phyloP scores from a whole-genome alignment of 2,113 vertebrate genomes.

The Nymphicus hollandicus region DNA sequence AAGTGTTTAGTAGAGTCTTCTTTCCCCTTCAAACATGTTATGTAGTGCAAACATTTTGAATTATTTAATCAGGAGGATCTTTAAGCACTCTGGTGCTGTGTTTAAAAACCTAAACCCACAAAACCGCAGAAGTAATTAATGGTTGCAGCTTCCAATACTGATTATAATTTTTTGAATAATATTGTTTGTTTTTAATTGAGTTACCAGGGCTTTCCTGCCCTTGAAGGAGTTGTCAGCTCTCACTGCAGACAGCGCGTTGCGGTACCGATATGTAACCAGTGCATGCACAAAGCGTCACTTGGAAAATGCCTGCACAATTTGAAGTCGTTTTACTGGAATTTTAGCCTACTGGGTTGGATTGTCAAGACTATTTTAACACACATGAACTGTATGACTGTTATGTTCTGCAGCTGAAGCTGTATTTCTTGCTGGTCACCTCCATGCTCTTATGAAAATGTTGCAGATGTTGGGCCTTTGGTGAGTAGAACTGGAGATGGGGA shows the following conservation, averaged over 20 bases:
- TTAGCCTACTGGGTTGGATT: background rate
- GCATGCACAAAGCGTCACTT: background rate
- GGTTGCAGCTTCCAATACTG: background rate
- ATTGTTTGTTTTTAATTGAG: background rate
- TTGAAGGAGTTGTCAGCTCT: background rate
- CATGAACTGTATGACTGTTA: rapidly evolving
- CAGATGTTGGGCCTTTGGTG: background rate
- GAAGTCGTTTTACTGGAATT: background rate
- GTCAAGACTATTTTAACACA: background rate
- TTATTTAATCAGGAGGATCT: slow-evolving; percentile 59
- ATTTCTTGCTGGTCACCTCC: rapidly evolving
- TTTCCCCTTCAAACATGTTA: slow-evolving; percentile 37
- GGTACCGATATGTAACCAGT: rapidly evolving
- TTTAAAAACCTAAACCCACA: slow-evolving; percentile 39
- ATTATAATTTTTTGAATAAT: background rate
- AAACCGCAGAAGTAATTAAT: slow-evolving; percentile 43
- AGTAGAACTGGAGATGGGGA: background rate
- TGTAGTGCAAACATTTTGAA: slow-evolving; percentile 53
- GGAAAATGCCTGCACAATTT: background rate
- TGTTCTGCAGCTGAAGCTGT: rapidly evolving
- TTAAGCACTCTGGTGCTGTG: background rate
- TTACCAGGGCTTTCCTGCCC: background rate
- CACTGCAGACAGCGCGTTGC: rapidly evolving
- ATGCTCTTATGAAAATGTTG: rapidly evolving
- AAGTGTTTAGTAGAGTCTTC: slow-evolving; percentile 45